Base-by-base conservation (phyloP, 2,113 vertebrate species). In the Butorides virescens region DNA sequence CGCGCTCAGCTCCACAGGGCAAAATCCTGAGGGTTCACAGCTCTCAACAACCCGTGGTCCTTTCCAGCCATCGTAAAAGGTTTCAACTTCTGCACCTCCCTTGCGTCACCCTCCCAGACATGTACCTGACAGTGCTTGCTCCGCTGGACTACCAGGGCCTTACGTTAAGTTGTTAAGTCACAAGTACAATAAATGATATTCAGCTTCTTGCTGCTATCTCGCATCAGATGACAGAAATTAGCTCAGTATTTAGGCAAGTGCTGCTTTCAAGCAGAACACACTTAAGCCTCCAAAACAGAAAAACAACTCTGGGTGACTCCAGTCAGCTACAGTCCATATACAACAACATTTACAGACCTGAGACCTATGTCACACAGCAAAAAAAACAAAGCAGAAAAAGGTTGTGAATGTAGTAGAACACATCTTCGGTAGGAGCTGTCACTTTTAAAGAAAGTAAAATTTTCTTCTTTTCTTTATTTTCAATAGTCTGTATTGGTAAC, bases 31-130 rank as follows among this genome's bases (percentile, higher is more conserved):
- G 15, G 34, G 19, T 20, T 74, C 50, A 21, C 36, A 25, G 11
- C 8, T 50, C 16, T 4, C 66, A 29, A 62, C 16, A 59, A 7
- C 13, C 10, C 49, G 7, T 0, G 1, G 39, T 34, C n/a, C 5
- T 58, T 37, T 26, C 52, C 70, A 61, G 47, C 0, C 0, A 14
- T 0, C 17, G 30, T 1, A 0, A 0, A 58, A 67, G 25, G 29
- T 11, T 42, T 15, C 62, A 75, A 7, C 7, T 15, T 65, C 23
- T 14, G 71, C 36, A 46, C 26, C 21, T 76, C 22, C 52, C 36
- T 46, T 23, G 17, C 12, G 20, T 18, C 44, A 21, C 58, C 42
- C 37, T 58, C 42, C 66, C 6, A 2, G 39, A 44, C 34, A 85
- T 2, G 4, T 15, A 75, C 22, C 47, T 9, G 23, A 39, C 2